Base-by-base conservation (phyloP, 2,888 invertebrate genomes). In the Standfussiana lucernea region DNA sequence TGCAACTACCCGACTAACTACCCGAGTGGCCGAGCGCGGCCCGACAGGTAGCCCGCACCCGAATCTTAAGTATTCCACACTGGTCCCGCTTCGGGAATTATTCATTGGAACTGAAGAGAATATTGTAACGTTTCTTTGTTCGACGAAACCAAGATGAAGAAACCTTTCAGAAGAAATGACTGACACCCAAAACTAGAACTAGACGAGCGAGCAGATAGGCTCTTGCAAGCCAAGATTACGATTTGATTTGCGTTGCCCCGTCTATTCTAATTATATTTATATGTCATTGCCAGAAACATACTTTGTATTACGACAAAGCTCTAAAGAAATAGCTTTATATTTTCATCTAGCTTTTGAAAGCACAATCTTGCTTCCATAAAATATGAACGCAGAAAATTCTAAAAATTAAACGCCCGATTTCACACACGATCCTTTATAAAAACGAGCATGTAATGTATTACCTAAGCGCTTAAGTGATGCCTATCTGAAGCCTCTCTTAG, bases 1-100 rank as follows among this genome's bases (percentile, higher is more conserved):
- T 95, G 95, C 95, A 93, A 93, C 92, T 89, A 92, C 90, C 91
- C 91, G 90, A 90, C 84, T 88, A 84, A 86, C 84, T 82, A 84
- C 88, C 81, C 88, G 81, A 80, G 85, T 64, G n/a, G 40, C 64
- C 37, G 62, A 64, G 62, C 37, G n/a, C 83, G 82, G 75, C 65
- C 71, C 82, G 86, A 89, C 91, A 90, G 92, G 90, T 91, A 91
- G 92, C 88, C 79, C 78, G 89, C 89, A 89, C 87, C 90, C 90
- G 91, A 90, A 90, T 90, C 83, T 89, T 88, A 89, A 90, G 83
- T 88, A 89, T 83, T 83, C 76, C 70, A 80, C 81, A 77, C 75
- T 70, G 76, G 72, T 85, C 79, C 78, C 72, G 82, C 76, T 85
- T 86, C 78, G 80, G 86, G 87, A 87, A 86, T 88, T 80, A 76